A percentile compares a stretch with the other conserved stretches of the same genome.
Conservation (phyloP, 2,888 invertebrate species). For the Mantis religiosa region DNA sequence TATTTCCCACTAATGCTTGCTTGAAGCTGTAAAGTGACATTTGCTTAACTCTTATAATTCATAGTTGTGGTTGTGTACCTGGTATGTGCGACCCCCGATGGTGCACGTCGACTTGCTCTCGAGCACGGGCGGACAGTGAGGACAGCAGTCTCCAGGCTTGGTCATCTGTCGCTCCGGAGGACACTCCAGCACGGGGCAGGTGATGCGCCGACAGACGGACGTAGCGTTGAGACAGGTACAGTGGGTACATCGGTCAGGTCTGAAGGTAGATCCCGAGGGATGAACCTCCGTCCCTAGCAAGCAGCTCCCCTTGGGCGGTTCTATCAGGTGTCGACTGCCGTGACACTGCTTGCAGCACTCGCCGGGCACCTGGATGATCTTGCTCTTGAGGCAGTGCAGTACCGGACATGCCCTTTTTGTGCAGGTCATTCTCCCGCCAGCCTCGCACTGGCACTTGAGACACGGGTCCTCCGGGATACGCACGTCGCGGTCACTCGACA, state of each 20-base stretch:
- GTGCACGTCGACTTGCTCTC: constrained; percentile 66
- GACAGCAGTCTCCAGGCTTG: constrained; percentile 68
- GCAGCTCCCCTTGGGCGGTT: constrained; percentile 56
- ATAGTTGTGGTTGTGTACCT: no score
- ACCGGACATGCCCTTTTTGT: constrained; percentile 85
- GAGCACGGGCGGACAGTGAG: constrained; percentile 67
- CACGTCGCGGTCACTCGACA: constrained; percentile 72
- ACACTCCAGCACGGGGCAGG: constrained; percentile 89
- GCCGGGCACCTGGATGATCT: constrained; percentile 66
- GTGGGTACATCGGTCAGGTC: constrained; percentile 70
- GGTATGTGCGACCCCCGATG: constrained; percentile 58
- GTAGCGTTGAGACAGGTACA: constrained; percentile 81
- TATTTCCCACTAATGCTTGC: no score
- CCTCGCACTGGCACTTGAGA: constrained; percentile 74
- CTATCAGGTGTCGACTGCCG: constrained; percentile 48
- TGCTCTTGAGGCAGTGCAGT: constrained; percentile 69
- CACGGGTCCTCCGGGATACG: constrained; percentile 81
- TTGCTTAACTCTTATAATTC: no score
- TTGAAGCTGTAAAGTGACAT: no score
- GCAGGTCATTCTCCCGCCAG: constrained; percentile 67
- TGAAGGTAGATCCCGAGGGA: constrained; percentile 33
- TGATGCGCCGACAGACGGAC: constrained; percentile 70
- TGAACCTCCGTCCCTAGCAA: constrained; percentile 67
- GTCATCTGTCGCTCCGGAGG: constrained; percentile 65
- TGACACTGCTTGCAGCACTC: constrained; percentile 73